Conservation (phyloP, 2,888 invertebrate genomes). For the Patella depressa region DNA sequence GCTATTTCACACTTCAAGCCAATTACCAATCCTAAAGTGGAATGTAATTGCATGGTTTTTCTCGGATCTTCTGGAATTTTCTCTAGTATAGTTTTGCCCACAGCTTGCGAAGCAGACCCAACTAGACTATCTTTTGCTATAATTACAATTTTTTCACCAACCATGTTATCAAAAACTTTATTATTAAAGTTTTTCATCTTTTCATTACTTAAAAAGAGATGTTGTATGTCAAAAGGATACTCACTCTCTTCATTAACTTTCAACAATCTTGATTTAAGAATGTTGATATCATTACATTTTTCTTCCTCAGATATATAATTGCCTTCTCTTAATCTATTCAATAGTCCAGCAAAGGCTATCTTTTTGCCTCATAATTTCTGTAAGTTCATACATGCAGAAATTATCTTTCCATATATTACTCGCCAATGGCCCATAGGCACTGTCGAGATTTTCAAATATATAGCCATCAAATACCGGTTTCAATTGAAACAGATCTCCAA, state of each 20-base stretch:
- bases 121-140: background rate
- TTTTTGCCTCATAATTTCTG: too few relatives aligned
- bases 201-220: background rate
- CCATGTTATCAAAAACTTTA: background rate
- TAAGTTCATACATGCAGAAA: slow-evolving; percentile 36
- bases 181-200: background rate
- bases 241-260: background rate
- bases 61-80: background rate
- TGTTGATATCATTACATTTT: background rate
- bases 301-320: slow-evolving; percentile 13
- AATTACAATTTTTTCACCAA: background rate
- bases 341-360: slow-evolving; percentile 43
- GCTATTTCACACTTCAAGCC: slow-evolving; percentile 31
- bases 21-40: background rate
- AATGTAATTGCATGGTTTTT: background rate
- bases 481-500: slow-evolving; percentile 19
- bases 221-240: background rate
- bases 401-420: slow-evolving; percentile 20
- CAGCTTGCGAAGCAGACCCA: background rate
- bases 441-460: slow-evolving; percentile 15
- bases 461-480: slow-evolving; percentile 29
- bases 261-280: background rate
- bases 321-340: slow-evolving; percentile 43
- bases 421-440: slow-evolving; percentile 22
- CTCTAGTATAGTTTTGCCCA: background rate